Conservation (phyloP, 1,140 invertebrate species). For the Archegozetes longisetosus region DNA sequence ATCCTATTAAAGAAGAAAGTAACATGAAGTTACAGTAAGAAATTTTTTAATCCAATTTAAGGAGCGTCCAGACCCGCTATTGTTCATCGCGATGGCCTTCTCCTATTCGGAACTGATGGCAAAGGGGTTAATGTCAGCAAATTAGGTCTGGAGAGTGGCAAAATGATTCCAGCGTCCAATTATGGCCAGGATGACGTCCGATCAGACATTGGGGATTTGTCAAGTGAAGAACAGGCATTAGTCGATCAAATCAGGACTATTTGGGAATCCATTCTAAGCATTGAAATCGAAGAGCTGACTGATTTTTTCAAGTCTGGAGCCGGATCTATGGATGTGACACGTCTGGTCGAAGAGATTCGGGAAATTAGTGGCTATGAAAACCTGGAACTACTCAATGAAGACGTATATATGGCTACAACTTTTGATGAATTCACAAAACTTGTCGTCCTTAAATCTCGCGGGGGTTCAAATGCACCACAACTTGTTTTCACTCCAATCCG, state of each 20-base stretch:
- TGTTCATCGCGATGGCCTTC: constrained; percentile 56
- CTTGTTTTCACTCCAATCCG: constrained; percentile 54
- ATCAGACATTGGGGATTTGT: constrained; percentile 38
- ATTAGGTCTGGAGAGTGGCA: constrained; percentile 31
- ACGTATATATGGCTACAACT: constrained; percentile 79
- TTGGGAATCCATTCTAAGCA: constrained; percentile 69
- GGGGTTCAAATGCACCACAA: constrained; percentile 33
- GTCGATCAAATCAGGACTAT: constrained; percentile 40
- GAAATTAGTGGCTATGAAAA: constrained; percentile 35
- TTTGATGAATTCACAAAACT: constrained; percentile 60
- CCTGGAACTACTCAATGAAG: constrained; percentile 57
- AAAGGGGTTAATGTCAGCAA: constrained; percentile 39
- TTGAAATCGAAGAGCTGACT: constrained; percentile 54
- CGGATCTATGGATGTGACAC: constrained; percentile 89
- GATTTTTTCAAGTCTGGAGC: constrained; percentile 86
- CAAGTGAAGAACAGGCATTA: constrained; percentile 51
- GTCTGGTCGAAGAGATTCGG: constrained; percentile 80
- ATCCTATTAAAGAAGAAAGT: too few species aligned
- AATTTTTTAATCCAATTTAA: too few species aligned
- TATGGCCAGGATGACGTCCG: constrained; percentile 41
- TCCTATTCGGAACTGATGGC: constrained; percentile 61
- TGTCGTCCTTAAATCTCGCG: constrained; percentile 40
- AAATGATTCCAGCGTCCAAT: constrained; percentile 64
- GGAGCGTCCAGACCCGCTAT: constrained; percentile 43
- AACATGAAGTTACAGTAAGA: too few species aligned